Evolutionary conservation across 2,888 invertebrate genomes (phyloP).

Genomic region (Orgyia antiqua): DNA sequence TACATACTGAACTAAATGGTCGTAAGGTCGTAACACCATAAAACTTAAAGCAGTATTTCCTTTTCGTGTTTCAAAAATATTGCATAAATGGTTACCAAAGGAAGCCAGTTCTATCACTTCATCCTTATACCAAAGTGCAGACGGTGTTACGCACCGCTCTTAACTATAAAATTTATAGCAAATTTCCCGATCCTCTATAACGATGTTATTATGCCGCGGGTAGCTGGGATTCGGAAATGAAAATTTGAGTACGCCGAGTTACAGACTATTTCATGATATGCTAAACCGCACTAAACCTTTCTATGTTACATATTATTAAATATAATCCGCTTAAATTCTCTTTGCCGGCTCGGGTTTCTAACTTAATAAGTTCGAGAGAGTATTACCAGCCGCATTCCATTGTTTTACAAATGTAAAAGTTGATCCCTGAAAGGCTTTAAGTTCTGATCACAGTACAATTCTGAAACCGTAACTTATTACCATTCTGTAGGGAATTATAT

Average conservation of each 20-base stretch:
- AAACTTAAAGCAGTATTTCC: too few relatives aligned
- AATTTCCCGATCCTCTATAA: constrained; percentile 40
- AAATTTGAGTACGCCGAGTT: constrained; percentile 31
- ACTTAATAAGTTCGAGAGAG: constrained; percentile 15
- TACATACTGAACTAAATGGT: too few relatives aligned
- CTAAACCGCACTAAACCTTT: constrained; percentile 11
- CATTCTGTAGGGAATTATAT: constrained; percentile 24
- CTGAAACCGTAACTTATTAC: constrained; percentile 27
- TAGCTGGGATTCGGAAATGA: constrained; percentile 31
- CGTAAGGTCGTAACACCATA: too few relatives aligned
- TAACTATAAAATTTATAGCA: constrained; percentile 40
- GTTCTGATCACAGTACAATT: constrained; percentile 25
- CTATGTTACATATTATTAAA: not conserved
- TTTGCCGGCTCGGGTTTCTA: constrained; percentile 4
- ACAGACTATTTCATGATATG: constrained; percentile 24
- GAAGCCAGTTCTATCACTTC: too few relatives aligned
- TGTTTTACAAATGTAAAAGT: constrained; percentile 23
- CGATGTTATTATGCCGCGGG: constrained; percentile 38
- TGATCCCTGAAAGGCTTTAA: constrained; percentile 25
- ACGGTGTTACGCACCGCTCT: constrained; percentile 32
- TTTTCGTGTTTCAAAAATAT: too few relatives aligned
- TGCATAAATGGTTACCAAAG: too few relatives aligned
- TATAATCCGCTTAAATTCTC: not conserved
- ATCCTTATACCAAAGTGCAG: too few relatives aligned
- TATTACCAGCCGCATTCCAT: constrained; percentile 16